Evolutionary conservation across 2,888 invertebrate genomes (phyloP).

Genomic region (Suillia variegata): DNA sequence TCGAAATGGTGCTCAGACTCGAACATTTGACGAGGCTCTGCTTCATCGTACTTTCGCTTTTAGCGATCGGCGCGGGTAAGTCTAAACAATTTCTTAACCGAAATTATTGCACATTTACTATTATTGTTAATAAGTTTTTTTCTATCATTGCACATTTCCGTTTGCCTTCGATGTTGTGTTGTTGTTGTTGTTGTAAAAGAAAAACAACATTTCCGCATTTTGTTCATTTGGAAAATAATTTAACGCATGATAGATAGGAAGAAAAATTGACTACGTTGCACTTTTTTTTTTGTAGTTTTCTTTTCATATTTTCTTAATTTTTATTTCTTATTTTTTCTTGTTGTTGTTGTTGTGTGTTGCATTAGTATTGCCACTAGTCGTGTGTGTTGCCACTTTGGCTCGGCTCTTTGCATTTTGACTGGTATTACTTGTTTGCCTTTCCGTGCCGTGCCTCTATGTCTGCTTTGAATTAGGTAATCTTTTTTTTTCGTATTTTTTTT

Average conservation of each 20-base stretch:
- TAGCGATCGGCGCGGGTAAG: constrained; percentile 23
- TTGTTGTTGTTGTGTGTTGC: background rate
- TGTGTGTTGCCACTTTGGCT: background rate
- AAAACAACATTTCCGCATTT: constrained; percentile 20
- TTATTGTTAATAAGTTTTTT: too few species aligned
- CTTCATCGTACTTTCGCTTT: constrained; percentile 31
- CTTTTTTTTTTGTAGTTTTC: too few species aligned
- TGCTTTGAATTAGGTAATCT: constrained; percentile 14
- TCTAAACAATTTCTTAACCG: too few species aligned
- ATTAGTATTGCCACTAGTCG: background rate
- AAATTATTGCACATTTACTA: too few species aligned
- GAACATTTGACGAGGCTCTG: background rate
- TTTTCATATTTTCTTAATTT: constrained; percentile 13
- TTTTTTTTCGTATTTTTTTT: constrained; percentile 20
- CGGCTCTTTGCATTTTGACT: constrained; percentile 7
- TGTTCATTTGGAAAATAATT: constrained; percentile 5
- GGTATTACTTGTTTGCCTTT: constrained; percentile 23
- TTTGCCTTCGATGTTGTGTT: too few species aligned
- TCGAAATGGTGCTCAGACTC: background rate
- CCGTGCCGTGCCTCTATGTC: background rate
- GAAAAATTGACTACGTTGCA: constrained; percentile 21
- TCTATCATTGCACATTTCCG: too few species aligned
- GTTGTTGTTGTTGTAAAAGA: too few species aligned
- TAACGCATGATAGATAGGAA: background rate
- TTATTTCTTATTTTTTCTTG: constrained; percentile 6